Evolutionary conservation across 30 jellyfish, hydroid and myxozoan genomes (phyloP).

Genomic region (Morbakka virulenta): DNA sequence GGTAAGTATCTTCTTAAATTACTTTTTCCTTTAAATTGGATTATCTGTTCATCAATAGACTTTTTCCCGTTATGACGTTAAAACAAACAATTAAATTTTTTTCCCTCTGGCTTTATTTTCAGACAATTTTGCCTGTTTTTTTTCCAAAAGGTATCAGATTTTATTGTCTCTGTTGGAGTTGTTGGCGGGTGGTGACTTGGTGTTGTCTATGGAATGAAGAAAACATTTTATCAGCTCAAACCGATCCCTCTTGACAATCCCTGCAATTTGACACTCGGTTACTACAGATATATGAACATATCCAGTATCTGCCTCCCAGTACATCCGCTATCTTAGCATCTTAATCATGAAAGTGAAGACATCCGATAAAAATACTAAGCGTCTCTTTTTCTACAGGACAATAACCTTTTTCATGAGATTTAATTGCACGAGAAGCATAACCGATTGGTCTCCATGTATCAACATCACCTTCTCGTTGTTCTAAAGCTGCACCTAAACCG

Average conservation of each 20-base stretch:
- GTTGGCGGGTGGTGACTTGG: not conserved
- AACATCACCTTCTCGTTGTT: no score
- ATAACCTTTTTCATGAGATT: no score
- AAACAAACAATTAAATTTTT: no score
- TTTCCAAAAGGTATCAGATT: conserved; percentile 33
- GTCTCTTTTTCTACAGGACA: no score
- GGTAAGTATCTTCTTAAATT: conserved; percentile 28
- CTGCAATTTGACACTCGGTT: conserved; percentile 39
- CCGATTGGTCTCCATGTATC: no score
- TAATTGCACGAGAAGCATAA: no score
- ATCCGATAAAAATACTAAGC: no score
- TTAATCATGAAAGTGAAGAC: no score
- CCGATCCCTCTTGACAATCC: conserved; percentile 39
- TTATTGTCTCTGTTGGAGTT: conserved; percentile 11
- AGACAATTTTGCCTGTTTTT: conserved; percentile 32
- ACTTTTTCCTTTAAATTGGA: conserved; percentile 53
- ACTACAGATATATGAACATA: no score
- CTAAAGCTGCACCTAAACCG: no score
- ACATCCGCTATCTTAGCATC: conserved; percentile 35
- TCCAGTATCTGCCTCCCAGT: conserved; percentile 41
- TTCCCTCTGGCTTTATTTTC: conserved; percentile 18
- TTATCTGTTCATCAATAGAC: conserved; percentile 53
- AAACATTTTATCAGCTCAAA: conserved; percentile 2
- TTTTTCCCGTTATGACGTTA: no score
- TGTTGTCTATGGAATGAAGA: conserved; percentile 31